Evolutionary conservation across 2,113 vertebrate species (phyloP).

Genomic region (Saccopteryx leptura): DNA sequence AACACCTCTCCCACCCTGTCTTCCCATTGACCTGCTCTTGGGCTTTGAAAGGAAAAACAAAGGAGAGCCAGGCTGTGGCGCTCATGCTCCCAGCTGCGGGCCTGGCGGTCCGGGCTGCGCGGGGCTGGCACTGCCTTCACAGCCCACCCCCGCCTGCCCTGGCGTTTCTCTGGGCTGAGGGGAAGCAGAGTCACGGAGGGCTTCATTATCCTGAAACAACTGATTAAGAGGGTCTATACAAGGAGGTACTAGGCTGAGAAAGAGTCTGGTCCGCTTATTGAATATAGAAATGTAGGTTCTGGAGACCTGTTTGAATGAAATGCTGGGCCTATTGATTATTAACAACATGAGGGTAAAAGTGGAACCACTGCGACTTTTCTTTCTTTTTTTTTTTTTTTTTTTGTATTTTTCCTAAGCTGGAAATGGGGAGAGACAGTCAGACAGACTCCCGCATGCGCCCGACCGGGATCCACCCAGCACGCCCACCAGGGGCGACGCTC

Average conservation of each 20-base stretch:
- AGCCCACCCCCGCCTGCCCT: neutral
- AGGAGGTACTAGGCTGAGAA: neutral
- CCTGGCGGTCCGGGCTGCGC: neutral
- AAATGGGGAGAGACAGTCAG: no score
- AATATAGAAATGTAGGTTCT: neutral
- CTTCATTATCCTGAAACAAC: constrained; percentile 35
- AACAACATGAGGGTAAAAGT: neutral
- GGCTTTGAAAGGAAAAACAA: neutral
- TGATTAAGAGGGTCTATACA: constrained; percentile 34
- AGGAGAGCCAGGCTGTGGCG: accelerated
- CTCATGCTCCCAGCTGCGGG: accelerated
- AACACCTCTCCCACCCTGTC: neutral
- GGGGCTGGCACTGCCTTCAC: neutral
- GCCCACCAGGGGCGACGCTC: no score
- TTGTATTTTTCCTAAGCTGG: no score
- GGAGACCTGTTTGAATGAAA: neutral
- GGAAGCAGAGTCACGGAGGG: neutral
- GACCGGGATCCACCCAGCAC: no score
- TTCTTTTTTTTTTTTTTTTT: neutral
- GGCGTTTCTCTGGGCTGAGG: neutral
- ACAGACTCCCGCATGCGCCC: no score
- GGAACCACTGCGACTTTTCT: neutral
- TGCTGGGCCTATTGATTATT: constrained; percentile 17
- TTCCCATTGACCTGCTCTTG: neutral
- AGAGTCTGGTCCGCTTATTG: neutral